These are phyloP conservation scores for Lagopus leucura DNA, from an alignment of 2,113 vertebrate genomes.

Conservation along the genomic window DNA sequence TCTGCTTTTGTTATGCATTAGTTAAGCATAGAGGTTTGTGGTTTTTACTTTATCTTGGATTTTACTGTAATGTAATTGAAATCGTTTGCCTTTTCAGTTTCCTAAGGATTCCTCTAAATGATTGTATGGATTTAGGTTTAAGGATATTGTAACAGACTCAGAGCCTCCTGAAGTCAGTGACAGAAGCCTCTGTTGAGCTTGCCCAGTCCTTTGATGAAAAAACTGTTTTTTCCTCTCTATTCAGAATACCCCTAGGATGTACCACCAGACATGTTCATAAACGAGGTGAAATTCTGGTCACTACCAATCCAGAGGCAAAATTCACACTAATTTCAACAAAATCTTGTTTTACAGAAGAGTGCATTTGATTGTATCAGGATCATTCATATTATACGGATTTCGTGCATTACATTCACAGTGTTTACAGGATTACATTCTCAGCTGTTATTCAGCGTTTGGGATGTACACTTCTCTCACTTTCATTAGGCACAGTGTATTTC, in stretches of 20 bases:
- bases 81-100: slow-evolving; percentile 4
- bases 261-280: background rate
- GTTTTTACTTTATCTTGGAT: slow-evolving; percentile 49
- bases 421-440: background rate
- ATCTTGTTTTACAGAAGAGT: background rate
- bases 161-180: background rate
- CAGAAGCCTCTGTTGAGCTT: background rate
- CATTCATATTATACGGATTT: background rate
- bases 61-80: slow-evolving; percentile 30
- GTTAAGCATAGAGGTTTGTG: slow-evolving; percentile 11
- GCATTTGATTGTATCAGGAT: background rate
- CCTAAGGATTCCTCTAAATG: slow-evolving; percentile 1
- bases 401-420: background rate
- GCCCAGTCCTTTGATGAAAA: accelerated
- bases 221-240: background rate
- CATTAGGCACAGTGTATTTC: background rate
- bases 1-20: slow-evolving; percentile 43
- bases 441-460: background rate
- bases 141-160: background rate
- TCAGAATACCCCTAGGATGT: background rate
- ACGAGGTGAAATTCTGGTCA: background rate
- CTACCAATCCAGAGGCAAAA: background rate
- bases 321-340: background rate
- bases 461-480: background rate
- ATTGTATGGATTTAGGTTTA: slow-evolving; percentile 24